A percentile compares a stretch with the other conserved stretches of the same genome.
Evolutionary conservation across 2,113 vertebrate genomes (phyloP).

Genomic region (Neolamprologus sp.): DNA sequence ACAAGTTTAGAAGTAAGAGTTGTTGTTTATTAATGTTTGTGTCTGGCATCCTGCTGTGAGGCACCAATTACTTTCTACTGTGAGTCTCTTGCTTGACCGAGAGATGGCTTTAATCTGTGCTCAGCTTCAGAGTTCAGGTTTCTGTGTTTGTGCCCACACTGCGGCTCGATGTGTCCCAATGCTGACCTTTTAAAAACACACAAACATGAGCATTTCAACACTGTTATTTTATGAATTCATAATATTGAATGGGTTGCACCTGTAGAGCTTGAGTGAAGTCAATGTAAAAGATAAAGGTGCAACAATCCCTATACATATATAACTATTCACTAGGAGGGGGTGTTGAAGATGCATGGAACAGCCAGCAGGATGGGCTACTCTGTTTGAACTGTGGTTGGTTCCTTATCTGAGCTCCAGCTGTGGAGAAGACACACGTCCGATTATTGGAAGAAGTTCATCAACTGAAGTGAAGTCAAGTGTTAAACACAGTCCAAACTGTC

Average conservation of each 20-base stretch:
- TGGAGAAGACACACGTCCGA: not conserved
- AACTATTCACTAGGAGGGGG: not conserved
- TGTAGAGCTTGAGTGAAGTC: not conserved
- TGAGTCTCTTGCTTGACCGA: not conserved
- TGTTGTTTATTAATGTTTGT: conserved; percentile 2
- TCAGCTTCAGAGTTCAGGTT: not conserved
- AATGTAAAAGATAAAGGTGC: not conserved
- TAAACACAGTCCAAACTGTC: not conserved
- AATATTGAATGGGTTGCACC: not conserved
- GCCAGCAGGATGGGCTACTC: not conserved
- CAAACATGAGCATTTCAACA: not conserved
- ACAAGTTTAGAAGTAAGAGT: not conserved
- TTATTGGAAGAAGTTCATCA: not conserved
- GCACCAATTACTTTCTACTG: conserved; percentile 21
- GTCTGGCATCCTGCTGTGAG: not conserved
- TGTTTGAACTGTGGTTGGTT: not conserved
- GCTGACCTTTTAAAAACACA: not conserved
- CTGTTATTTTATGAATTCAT: not conserved
- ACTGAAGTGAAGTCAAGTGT: not conserved
- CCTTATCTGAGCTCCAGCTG: not conserved
- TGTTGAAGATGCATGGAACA: not conserved
- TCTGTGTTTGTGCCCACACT: not conserved
- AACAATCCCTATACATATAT: not conserved
- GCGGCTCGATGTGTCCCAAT: not conserved
- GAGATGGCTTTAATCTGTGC: conserved; percentile 5